Base-by-base conservation (phyloP, 2,888 invertebrate species). In the Caradrina clavipalpis region DNA sequence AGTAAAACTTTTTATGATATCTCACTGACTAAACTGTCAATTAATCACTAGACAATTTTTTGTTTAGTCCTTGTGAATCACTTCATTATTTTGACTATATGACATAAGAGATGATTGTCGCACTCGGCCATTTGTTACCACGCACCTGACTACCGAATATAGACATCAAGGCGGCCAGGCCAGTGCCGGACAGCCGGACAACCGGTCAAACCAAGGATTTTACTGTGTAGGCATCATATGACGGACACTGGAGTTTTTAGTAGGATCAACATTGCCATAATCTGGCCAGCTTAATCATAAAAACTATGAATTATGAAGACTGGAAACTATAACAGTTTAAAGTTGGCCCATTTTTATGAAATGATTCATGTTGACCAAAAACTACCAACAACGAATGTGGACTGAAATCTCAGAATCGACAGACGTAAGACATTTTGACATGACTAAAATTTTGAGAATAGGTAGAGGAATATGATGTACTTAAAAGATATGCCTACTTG, bases 161-260 rank as follows among this genome's bases (percentile, higher is more conserved):
- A 69, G 79, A 10, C 64, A 50, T 53, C 51, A 56, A 50, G 53
- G 56, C 60, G 61, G 19, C 26, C 26, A 39, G 39, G 42, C 26
- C 39, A 11, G 13, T 4, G n/a, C n/a, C n/a, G n/a, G n/a, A n/a
- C n/a, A 54, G 17, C 21, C 35, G 31, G 58, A 50, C 71, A 63
- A 39, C 0, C 31, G 53, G 69, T 64, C 80, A 65, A n/a, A 0
- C 58, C 69, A 76, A 79, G 73, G 77, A 77, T 69, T n/a, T 42
- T 53, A 59, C 51, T 3, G 50, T 60, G 67, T 60, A 60, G 47
- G 35, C 50, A 42, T 50, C 57, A 42, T 26, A 21, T 50, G 45
- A 47, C 19, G 15, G 62, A 54, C 67, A 35, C 69, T 68, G 55
- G 56, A 54, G 58, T 60, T 22, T 45, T 50, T 76, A 80, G 80